Evolutionary conservation across 1,140 invertebrate species (phyloP).

Genomic region (Tribolium madens): DNA sequence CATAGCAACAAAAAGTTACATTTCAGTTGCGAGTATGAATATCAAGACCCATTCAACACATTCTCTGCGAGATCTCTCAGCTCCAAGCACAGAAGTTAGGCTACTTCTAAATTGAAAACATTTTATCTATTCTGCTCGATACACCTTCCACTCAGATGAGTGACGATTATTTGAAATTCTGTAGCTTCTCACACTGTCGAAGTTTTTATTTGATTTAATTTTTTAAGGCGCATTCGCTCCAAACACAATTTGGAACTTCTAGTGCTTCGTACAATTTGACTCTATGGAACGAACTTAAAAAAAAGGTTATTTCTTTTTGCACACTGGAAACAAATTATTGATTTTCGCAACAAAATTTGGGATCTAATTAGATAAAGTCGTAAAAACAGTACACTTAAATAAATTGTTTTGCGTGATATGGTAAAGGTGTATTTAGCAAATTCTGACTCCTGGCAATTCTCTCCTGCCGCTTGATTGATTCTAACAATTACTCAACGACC

Average conservation of each 20-base stretch:
- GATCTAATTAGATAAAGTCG: not conserved
- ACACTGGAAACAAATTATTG: not conserved
- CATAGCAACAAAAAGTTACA: not conserved
- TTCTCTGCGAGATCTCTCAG: not conserved
- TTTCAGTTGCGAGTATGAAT: not conserved
- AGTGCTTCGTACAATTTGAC: slow-evolving; percentile 10
- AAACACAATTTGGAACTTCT: slow-evolving; percentile 18
- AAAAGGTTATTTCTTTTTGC: not conserved
- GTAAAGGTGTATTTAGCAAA: slow-evolving; percentile 31
- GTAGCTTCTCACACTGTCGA: not conserved
- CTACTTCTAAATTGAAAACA: not conserved
- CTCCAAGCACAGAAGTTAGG: not conserved
- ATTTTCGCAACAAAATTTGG: not conserved
- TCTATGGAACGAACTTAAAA: not conserved
- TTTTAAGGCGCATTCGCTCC: slow-evolving; percentile 7
- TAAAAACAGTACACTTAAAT: not conserved
- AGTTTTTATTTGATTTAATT: slow-evolving; percentile 27
- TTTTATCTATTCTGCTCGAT: slow-evolving; percentile 8
- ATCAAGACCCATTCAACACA: not conserved
- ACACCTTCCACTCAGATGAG: not conserved
- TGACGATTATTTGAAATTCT: slow-evolving; percentile 33
- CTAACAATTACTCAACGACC: slow-evolving; percentile 36
- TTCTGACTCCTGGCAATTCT: slow-evolving; percentile 28
- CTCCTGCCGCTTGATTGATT: slow-evolving; percentile 26
- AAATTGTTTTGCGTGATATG: slow-evolving; percentile 27